Conservation (phyloP, 2,797 vertebrate genomes). For the Syngnathus rostellatus region DNA sequence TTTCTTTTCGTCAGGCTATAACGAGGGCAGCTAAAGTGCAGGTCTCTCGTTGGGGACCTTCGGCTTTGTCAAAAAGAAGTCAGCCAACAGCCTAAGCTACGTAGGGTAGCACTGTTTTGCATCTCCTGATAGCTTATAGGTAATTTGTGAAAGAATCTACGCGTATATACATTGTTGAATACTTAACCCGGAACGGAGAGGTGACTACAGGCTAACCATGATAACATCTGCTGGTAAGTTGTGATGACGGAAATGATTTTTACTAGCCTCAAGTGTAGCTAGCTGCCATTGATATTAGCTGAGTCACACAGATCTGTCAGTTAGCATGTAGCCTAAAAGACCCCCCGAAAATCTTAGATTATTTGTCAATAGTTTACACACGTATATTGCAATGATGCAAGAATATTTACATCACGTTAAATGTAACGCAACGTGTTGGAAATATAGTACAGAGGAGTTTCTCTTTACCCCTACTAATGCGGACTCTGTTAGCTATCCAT, state of each 20-base stretch:
- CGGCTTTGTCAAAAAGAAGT: slow-evolving; percentile 50
- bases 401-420: not conserved
- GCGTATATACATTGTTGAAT: slow-evolving; percentile 8
- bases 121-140: not conserved
- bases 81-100: slow-evolving; percentile 31
- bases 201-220: slow-evolving; percentile 55
- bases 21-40: not conserved
- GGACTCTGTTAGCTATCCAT: not conserved
- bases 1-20: slow-evolving; percentile 43
- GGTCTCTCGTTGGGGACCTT: slow-evolving; percentile 40
- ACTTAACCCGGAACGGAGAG: slow-evolving; percentile 24
- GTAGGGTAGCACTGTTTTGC: not conserved
- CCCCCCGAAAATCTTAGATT: not conserved
- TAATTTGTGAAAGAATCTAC: not conserved
- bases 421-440: not conserved
- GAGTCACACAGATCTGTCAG: slow-evolving; percentile 68
- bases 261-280: slow-evolving; percentile 24
- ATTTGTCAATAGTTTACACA: not conserved
- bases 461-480: not conserved
- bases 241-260: slow-evolving; percentile 19
- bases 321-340: not conserved
- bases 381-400: not conserved
- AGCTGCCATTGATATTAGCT: slow-evolving; percentile 70
- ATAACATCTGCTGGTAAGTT: slow-evolving; percentile 76
- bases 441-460: not conserved